Conservation (phyloP, 2,797 vertebrate species). For the Tokudaia muenninki region DNA sequence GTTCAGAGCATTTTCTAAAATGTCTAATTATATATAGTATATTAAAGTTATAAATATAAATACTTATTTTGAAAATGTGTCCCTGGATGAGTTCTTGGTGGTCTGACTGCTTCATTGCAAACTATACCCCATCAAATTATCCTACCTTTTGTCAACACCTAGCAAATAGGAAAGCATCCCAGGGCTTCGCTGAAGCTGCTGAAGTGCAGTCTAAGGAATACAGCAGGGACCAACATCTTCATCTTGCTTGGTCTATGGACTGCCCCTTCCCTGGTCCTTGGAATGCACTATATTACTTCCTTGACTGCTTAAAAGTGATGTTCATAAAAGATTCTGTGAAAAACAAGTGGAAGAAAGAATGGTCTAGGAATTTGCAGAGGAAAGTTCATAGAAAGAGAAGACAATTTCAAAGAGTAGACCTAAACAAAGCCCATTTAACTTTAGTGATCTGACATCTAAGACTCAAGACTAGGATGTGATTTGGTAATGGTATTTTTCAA, state of each 20-base stretch:
- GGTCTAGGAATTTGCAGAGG: not conserved
- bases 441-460: not conserved
- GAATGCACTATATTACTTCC: not conserved
- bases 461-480: not conserved
- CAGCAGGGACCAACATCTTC: accelerated
- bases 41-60: conserved; percentile 23
- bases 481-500: not conserved
- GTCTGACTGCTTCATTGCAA: not conserved
- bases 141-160: not conserved
- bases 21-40: not conserved
- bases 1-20: not conserved
- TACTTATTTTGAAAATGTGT: not conserved
- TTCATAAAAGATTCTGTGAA: not conserved
- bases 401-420: not conserved
- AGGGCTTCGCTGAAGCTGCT: not conserved
- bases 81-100: not conserved
- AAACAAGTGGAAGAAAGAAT: not conserved
- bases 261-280: not conserved
- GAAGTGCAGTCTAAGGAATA: too few relatives aligned
- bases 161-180: not conserved
- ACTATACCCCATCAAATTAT: too few relatives aligned
- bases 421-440: not conserved
- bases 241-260: not conserved
- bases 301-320: not conserved
- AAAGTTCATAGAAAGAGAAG: not conserved